These are phyloP conservation scores for Sander lucioperca DNA, from an alignment of 2,113 vertebrate genomes.

Conservation along the genomic window DNA sequence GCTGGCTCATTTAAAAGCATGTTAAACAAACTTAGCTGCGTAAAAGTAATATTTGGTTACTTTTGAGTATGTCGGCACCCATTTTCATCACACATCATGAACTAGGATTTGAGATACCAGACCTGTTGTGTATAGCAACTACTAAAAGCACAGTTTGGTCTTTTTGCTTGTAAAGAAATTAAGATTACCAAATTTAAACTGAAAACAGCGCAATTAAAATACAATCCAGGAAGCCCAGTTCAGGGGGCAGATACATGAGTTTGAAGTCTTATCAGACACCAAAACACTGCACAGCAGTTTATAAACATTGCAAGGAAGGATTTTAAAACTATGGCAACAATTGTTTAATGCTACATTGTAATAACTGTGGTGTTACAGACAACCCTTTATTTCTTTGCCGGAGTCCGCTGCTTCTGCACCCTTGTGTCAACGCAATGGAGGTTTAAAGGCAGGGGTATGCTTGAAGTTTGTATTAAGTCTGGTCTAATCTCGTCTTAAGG, in stretches of 20 bases:
- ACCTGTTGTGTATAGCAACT: neutral
- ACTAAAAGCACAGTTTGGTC: neutral
- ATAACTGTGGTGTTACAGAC: neutral
- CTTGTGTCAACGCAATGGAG: too few species aligned
- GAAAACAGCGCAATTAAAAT: conserved; percentile 11
- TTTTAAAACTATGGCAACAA: neutral
- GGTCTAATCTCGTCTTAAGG: too few species aligned
- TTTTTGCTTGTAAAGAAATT: neutral
- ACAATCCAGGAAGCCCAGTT: neutral
- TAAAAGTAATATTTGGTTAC: conserved; percentile 43
- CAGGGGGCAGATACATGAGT: neutral
- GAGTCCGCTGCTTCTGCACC: too few species aligned
- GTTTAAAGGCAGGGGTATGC: too few species aligned
- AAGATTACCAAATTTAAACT: neutral
- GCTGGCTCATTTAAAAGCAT: conserved; percentile 67
- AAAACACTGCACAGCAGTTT: neutral
- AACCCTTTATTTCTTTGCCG: too few species aligned
- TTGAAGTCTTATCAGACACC: neutral
- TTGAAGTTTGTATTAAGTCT: too few species aligned
- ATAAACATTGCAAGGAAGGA: neutral
- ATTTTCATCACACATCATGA: conserved; percentile 30
- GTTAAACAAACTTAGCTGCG: conserved; percentile 32
- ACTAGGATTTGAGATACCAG: neutral
- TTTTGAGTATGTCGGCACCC: neutral
- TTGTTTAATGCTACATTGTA: neutral